Conservation (phyloP, 2,113 vertebrate species). For the Phoxinus phoxinus region DNA sequence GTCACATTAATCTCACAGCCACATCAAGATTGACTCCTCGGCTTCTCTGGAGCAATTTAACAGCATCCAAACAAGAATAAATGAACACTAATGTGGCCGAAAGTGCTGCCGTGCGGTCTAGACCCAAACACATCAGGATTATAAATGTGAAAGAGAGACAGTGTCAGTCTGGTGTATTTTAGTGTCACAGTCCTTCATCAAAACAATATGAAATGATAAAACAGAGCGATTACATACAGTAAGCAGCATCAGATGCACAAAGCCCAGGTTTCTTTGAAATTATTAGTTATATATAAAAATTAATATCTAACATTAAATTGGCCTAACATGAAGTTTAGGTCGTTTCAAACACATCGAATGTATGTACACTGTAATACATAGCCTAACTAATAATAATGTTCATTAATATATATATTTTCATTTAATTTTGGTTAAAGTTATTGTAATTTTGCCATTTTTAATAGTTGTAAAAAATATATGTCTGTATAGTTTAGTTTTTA, state of each 20-base stretch:
- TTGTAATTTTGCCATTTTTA: too few relatives aligned
- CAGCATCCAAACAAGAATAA: slow-evolving; percentile 32
- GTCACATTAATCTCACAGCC: slow-evolving; percentile 42
- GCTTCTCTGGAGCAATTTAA: slow-evolving; percentile 39
- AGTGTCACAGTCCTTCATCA: neutral
- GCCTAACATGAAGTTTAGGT: neutral
- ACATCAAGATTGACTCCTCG: neutral
- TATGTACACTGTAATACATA: too few relatives aligned
- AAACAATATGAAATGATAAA: neutral
- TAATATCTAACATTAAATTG: neutral
- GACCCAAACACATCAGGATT: neutral
- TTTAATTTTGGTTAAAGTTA: too few relatives aligned
- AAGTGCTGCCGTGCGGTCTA: neutral
- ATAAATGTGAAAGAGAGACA: neutral
- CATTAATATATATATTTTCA: too few relatives aligned
- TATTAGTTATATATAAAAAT: neutral
- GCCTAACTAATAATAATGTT: neutral
- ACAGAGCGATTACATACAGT: neutral
- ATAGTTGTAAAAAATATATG: too few relatives aligned
- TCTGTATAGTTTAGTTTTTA: too few relatives aligned
- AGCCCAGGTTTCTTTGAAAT: neutral
- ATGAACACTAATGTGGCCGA: neutral
- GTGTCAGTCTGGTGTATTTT: neutral
- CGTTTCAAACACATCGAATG: neutral
- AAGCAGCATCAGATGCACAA: neutral